These are phyloP conservation scores for Lycocorax pyrrhopterus DNA, from an alignment of 2,113 vertebrate genomes.

Conservation along the genomic window DNA sequence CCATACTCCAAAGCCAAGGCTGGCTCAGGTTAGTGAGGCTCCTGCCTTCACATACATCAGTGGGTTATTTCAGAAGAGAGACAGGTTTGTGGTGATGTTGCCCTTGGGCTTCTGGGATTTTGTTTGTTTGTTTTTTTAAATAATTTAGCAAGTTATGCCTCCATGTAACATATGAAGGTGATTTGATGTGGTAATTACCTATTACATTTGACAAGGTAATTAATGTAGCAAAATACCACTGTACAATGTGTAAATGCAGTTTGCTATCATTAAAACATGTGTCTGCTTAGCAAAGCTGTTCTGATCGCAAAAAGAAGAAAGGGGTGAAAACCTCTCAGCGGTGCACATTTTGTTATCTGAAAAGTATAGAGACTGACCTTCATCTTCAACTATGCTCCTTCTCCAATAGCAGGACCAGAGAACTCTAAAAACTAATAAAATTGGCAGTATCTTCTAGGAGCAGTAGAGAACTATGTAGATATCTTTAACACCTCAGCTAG, in stretches of 20 bases:
- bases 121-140: slow-evolving; percentile 56
- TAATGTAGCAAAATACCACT: slow-evolving; percentile 76
- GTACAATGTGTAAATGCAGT: slow-evolving; percentile 69
- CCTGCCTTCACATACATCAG: neutral
- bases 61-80: neutral
- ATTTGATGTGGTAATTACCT: slow-evolving; percentile 77
- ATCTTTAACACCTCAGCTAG: neutral
- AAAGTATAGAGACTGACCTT: neutral
- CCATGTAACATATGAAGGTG: slow-evolving; percentile 61
- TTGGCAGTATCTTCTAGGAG: neutral
- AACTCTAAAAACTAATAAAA: neutral
- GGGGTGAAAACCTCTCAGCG: neutral
- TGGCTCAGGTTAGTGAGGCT: neutral
- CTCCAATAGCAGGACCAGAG: neutral
- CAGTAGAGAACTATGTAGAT: neutral
- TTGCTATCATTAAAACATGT: slow-evolving; percentile 66
- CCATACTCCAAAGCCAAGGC: neutral
- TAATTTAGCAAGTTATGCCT: slow-evolving; percentile 59
- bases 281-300: slow-evolving; percentile 67
- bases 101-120: slow-evolving; percentile 34
- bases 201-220: slow-evolving; percentile 78
- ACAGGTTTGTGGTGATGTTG: neutral
- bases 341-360: neutral
- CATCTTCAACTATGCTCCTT: neutral
- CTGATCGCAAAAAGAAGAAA: neutral